phyloP scores from a whole-genome alignment of 1,140 invertebrate genomes.

The Drosophila pseudoobscura region DNA sequence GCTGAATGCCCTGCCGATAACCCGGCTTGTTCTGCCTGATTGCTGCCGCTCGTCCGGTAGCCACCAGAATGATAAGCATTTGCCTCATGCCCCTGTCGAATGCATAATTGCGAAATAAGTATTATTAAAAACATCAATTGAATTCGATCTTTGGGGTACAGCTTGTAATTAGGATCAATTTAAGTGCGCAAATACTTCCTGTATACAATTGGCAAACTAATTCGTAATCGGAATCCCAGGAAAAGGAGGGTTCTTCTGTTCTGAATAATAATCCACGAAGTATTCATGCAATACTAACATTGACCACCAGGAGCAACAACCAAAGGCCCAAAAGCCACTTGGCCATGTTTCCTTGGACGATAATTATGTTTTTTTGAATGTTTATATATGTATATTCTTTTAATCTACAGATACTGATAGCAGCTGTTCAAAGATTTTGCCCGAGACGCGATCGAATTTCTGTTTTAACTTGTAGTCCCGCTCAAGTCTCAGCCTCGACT shows the following conservation, averaged over 20 bases:
- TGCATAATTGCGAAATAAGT: conserved; percentile 53
- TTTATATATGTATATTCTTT: conserved; percentile 3
- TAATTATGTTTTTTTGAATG: background rate
- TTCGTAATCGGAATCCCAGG: too few relatives aligned
- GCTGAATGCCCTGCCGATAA: conserved; percentile 49
- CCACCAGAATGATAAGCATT: conserved; percentile 63
- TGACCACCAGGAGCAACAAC: conserved; percentile 27
- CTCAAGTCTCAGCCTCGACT: conserved; percentile 49
- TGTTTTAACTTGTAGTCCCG: conserved; percentile 37
- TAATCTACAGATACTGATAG: conserved; percentile 33
- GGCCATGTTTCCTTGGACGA: conserved; percentile 20
- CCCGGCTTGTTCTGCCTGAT: conserved; percentile 32
- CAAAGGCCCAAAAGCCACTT: conserved; percentile 32
- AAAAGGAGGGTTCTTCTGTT: too few relatives aligned
- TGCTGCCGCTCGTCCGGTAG: conserved; percentile 35
- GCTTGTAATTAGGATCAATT: conserved; percentile 28
- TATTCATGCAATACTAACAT: conserved; percentile 24
- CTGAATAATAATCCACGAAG: too few relatives aligned
- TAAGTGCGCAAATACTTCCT: too few relatives aligned
- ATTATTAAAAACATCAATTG: conserved; percentile 37
- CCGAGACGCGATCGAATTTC: conserved; percentile 12
- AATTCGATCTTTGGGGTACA: conserved; percentile 2
- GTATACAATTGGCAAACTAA: too few relatives aligned
- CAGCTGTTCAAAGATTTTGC: background rate
- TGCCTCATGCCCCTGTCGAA: conserved; percentile 54